Evolutionary conservation across 1,140 invertebrate species (phyloP).

Genomic region (Hypothenemus hampei): DNA sequence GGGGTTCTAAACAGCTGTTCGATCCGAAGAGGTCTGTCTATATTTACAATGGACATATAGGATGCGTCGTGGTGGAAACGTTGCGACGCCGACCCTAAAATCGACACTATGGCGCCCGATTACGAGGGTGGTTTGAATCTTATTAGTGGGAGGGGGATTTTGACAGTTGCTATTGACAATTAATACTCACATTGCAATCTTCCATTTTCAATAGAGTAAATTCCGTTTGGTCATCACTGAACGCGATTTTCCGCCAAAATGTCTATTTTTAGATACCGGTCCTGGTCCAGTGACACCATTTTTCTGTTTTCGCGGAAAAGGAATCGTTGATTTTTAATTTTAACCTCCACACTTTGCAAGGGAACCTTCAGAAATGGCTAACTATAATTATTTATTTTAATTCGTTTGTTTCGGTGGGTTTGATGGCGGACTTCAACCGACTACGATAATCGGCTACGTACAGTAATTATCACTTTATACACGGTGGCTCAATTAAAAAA

Average conservation of each 20-base stretch:
- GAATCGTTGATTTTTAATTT: background rate
- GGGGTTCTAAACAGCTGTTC: constrained; percentile 23
- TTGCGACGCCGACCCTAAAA: constrained; percentile 6
- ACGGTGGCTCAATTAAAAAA: too few species aligned
- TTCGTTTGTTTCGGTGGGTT: too few species aligned
- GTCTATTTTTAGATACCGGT: background rate
- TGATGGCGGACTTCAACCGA: too few species aligned
- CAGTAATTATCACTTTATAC: background rate
- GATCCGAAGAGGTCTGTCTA: constrained; percentile 14
- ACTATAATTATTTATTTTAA: constrained; percentile 21
- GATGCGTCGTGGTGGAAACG: constrained; percentile 7
- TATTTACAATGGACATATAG: constrained; percentile 11
- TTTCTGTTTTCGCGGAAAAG: background rate
- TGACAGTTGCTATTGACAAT: too few species aligned
- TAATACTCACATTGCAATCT: constrained; percentile 3
- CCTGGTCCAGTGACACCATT: background rate
- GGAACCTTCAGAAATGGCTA: constrained; percentile 12
- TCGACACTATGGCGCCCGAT: constrained; percentile 7
- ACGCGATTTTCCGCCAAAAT: background rate
- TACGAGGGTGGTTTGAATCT: constrained; percentile 1
- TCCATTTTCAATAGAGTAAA: too few species aligned
- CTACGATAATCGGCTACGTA: background rate
- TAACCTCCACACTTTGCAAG: constrained; percentile 16
- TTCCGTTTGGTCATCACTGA: too few species aligned
- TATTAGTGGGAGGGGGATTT: too few species aligned